Base-by-base conservation (phyloP, 2,113 vertebrate genomes). In the Brachyistius frenatus region DNA sequence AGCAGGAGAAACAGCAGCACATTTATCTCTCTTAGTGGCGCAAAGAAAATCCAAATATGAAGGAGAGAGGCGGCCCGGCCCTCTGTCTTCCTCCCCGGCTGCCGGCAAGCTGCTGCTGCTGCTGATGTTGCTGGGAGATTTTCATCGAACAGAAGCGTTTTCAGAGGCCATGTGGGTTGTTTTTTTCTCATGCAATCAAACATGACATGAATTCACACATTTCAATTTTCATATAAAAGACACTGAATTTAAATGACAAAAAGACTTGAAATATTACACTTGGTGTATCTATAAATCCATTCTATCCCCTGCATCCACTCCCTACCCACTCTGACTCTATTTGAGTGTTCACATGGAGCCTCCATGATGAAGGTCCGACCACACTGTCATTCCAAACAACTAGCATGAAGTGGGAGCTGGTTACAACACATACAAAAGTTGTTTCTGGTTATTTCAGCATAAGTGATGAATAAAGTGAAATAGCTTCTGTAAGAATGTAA, bases 21-120 rank as follows among this genome's bases (percentile, higher is more conserved):
- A 89, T 89, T 85, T 64, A 87, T 91, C 88, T 91, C 88, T 71
- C 61, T 91, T 91, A 89, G 86, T 3, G 49, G 11, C 5, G 4
- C 65, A 11, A 10, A 81, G 70, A 83, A 84, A 81, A 86, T 81
- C 76, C 75, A 68, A 33, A 78, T 41, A 71, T 89, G 84, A 89
- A 54, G 72, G 57, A 83, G 81, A n/a, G 81, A 62, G 39, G 54
- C 73, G 64, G 53, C 39, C 5, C 2, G 0, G 62, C 67, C 47
- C 73, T 85, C 65, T 36, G 58, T 83, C 84, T 86, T 66, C 70
- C 71, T 68, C 47, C n/a, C 15, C 7, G 31, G 36, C 65, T 64
- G 78, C 69, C 73, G 23, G 56, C 37, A 31, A 37, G 58, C 68
- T 61, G 53, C 80, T 57, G 66, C 56, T 52, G 53, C 53, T 49